A percentile compares a stretch with the other conserved stretches of the same genome.
Conservation (phyloP, 1,140 invertebrate genomes). For the Pseudomyrmex flavicornis region DNA sequence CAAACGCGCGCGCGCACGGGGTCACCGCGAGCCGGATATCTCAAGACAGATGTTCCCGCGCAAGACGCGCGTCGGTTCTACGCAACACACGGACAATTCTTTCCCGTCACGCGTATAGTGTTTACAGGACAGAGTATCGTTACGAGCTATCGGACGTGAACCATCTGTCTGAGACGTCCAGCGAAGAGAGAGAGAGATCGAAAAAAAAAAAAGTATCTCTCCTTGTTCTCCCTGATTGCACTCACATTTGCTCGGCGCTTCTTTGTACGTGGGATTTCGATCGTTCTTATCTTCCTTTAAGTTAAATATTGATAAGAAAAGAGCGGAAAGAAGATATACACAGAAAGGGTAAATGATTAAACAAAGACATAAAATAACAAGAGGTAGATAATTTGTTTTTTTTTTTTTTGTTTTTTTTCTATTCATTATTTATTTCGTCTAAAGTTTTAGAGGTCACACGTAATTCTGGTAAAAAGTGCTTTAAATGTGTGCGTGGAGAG, state of each 20-base stretch:
- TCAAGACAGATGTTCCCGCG: slow-evolving; percentile 53
- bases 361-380: background rate
- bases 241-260: slow-evolving; percentile 17
- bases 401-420: background rate
- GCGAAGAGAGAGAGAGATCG: slow-evolving; percentile 64
- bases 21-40: slow-evolving; percentile 52
- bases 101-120: slow-evolving; percentile 59
- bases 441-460: background rate
- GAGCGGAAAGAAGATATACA: background rate
- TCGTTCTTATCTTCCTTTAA: background rate
- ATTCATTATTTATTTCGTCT: background rate
- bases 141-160: slow-evolving; percentile 77
- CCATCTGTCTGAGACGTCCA: slow-evolving; percentile 75
- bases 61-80: background rate
- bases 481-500: background rate
- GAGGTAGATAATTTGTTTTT: background rate
- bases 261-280: background rate
- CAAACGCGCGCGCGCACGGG: background rate
- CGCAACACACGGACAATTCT: slow-evolving; percentile 68
- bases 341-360: background rate
- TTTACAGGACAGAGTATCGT: slow-evolving; percentile 78
- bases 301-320: slow-evolving; percentile 27
- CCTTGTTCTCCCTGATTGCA: slow-evolving; percentile 30
- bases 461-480: background rate
- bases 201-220: slow-evolving; percentile 75